These are phyloP conservation scores for Lerista edwardsae DNA, from an alignment of 2,797 vertebrate species.

Conservation along the genomic window DNA sequence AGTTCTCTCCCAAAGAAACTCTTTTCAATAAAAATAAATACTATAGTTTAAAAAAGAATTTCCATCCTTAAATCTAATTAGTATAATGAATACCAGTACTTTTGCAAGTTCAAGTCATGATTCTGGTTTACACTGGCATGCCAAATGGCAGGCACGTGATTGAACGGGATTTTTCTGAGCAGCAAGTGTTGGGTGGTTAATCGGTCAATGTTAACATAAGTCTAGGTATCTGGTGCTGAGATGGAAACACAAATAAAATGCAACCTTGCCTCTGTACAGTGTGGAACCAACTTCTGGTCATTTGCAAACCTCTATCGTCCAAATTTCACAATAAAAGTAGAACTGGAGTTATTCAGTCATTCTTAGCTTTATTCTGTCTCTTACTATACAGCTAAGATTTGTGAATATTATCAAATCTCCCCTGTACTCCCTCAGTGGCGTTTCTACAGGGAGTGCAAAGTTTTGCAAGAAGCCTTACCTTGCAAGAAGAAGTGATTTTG, in stretches of 20 bases:
- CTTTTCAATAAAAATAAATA: not conserved
- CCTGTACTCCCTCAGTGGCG: not conserved
- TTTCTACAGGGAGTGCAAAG: too few species aligned
- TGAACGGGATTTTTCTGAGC: slow-evolving; percentile 6
- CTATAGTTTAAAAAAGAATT: not conserved
- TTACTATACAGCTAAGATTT: not conserved
- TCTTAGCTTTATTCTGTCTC: slow-evolving; percentile 19
- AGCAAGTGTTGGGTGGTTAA: not conserved
- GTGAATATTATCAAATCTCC: not conserved
- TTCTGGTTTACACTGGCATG: not conserved
- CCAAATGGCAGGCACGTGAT: not conserved
- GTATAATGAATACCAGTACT: slow-evolving; percentile 29
- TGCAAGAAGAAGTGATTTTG: too few species aligned
- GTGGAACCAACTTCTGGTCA: slow-evolving; percentile 30
- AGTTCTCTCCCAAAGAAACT: not conserved
- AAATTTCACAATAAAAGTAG: not conserved
- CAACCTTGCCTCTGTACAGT: not conserved
- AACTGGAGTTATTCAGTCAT: slow-evolving; percentile 32
- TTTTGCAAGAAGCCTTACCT: too few species aligned
- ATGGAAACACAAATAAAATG: slow-evolving; percentile 33
- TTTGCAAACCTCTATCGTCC: slow-evolving; percentile 1
- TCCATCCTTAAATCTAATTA: not conserved
- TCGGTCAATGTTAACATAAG: not conserved
- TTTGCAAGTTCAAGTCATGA: slow-evolving; percentile 23
- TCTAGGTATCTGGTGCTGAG: slow-evolving; percentile 3